Conservation (phyloP, 2,888 invertebrate species). For the Conistra vaccinii region DNA sequence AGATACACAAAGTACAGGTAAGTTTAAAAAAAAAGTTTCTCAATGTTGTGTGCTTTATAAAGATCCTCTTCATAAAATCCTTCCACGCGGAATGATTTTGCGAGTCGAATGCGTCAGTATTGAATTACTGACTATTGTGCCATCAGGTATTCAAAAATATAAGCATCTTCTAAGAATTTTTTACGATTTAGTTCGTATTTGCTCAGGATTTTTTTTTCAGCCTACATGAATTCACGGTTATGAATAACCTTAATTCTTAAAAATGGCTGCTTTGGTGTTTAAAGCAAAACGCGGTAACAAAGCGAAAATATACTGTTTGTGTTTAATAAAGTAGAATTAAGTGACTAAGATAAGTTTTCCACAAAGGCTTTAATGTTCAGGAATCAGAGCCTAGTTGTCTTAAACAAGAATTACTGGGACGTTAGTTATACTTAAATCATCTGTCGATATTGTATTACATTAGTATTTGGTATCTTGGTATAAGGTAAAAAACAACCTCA, state of each 20-base stretch:
- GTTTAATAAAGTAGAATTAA: background rate
- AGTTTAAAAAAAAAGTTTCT: constrained; percentile 51
- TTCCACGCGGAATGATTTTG: constrained; percentile 56
- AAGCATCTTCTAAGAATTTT: constrained; percentile 44
- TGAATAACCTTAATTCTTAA: constrained; percentile 1
- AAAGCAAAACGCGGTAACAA: background rate
- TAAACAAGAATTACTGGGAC: no score
- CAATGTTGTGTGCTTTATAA: constrained; percentile 32
- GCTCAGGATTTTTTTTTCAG: constrained; percentile 1
- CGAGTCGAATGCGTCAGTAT: constrained; percentile 58
- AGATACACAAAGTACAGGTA: constrained; percentile 48
- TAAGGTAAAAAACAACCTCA: constrained; percentile 30
- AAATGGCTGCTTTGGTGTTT: background rate
- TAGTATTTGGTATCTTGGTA: no score
- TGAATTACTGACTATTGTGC: constrained; percentile 65
- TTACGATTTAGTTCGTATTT: constrained; percentile 29
- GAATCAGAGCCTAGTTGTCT: background rate
- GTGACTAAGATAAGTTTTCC: background rate
- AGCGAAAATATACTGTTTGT: background rate
- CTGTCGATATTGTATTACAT: constrained; percentile 1
- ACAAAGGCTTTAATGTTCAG: background rate
- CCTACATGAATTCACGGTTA: constrained; percentile 9
- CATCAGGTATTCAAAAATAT: constrained; percentile 44
- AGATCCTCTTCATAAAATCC: constrained; percentile 53
- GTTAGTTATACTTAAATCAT: background rate